phyloP scores from a whole-genome alignment of 2,888 invertebrate species.

The Oscheius onirici region DNA sequence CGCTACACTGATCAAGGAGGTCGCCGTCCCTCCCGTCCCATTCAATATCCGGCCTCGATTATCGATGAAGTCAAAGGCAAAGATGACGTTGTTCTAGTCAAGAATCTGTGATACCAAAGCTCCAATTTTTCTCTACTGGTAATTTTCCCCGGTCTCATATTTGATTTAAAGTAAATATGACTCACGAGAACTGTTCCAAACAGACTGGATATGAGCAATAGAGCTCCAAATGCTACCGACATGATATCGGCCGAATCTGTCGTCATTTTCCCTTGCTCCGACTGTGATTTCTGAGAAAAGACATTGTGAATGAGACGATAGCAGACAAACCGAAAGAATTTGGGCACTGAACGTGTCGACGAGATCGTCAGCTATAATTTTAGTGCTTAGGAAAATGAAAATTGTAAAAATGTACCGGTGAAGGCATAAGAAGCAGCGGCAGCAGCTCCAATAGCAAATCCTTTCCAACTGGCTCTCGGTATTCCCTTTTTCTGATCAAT shows the following conservation, averaged over 20 bases:
- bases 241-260: slow-evolving; percentile 40
- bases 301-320: background rate
- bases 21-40: slow-evolving; percentile 12
- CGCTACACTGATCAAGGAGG: slow-evolving; percentile 24
- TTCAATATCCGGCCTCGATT: background rate
- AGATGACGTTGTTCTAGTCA: background rate
- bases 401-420: slow-evolving; percentile 46
- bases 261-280: background rate
- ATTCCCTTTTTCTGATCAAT: slow-evolving; percentile 10
- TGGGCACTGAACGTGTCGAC: slow-evolving; percentile 69
- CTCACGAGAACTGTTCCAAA: slow-evolving; percentile 52
- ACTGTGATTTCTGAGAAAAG: slow-evolving; percentile 23
- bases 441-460: slow-evolving; percentile 62
- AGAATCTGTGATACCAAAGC: background rate
- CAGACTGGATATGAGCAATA: slow-evolving; percentile 48
- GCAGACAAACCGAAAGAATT: slow-evolving; percentile 51
- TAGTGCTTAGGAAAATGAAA: no score
- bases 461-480: slow-evolving; percentile 48
- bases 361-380: slow-evolving; percentile 65
- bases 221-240: slow-evolving; percentile 46
- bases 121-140: background rate
- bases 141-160: background rate
- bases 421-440: slow-evolving; percentile 67
- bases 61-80: no score
- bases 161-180: slow-evolving; percentile 7